Evolutionary conservation across 2,888 invertebrate species (phyloP).

Genomic region (Mythimna impura): DNA sequence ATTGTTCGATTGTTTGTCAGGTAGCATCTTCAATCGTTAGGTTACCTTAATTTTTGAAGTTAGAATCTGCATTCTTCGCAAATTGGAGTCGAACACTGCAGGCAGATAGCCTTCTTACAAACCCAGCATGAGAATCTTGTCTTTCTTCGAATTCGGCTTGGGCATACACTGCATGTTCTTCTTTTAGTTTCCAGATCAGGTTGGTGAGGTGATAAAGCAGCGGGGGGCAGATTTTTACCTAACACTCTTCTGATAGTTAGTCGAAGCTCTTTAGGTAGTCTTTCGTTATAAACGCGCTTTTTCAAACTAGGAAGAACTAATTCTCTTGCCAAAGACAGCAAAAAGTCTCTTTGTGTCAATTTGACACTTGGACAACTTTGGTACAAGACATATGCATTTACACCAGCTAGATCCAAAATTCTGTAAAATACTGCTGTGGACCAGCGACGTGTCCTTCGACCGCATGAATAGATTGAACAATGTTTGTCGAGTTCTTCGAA

Average conservation of each 20-base stretch:
- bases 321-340: conserved; percentile 22
- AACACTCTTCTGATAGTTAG: conserved; percentile 1
- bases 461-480: conserved; percentile 19
- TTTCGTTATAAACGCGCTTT: conserved; percentile 7
- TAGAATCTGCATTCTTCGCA: conserved; percentile 11
- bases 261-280: conserved; percentile 23
- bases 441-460: conserved; percentile 23
- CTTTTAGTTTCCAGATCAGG: neutral
- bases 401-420: conserved; percentile 16
- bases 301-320: conserved; percentile 20
- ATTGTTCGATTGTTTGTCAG: neutral
- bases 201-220: neutral
- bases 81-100: conserved; percentile 23
- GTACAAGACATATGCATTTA: conserved; percentile 21
- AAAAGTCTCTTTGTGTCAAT: conserved; percentile 13
- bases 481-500: conserved; percentile 17
- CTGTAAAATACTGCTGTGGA: conserved; percentile 20
- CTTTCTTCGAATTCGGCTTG: conserved; percentile 3
- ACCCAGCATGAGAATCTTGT: conserved; percentile 15
- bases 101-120: conserved; percentile 13
- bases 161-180: conserved; percentile 4
- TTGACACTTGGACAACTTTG: conserved; percentile 13
- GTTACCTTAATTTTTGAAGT: neutral
- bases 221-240: conserved; percentile 17
- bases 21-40: neutral